Evolutionary conservation across 2,113 vertebrate species (phyloP).

Genomic region (Ochotona princeps): DNA sequence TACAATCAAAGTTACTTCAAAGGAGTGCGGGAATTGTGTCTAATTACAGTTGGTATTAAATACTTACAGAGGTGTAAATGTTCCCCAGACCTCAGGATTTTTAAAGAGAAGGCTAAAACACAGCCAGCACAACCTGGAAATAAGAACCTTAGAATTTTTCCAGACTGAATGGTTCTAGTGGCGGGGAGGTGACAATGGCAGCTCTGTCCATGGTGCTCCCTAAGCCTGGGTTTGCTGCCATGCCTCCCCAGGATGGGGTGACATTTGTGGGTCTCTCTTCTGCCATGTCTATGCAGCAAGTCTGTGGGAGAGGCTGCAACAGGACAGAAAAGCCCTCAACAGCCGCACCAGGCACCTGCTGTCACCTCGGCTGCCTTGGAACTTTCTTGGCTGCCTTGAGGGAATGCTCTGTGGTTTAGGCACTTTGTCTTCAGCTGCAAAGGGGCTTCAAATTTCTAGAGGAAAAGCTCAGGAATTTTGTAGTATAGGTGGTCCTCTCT

Average conservation of each 20-base stretch:
- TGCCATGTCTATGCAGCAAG: not conserved
- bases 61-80: not conserved
- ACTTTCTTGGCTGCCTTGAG: not conserved
- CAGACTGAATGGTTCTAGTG: not conserved
- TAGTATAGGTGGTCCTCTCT: not conserved
- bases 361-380: not conserved
- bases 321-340: not conserved
- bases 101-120: slow-evolving; percentile 29
- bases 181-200: slow-evolving; percentile 9
- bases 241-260: not conserved
- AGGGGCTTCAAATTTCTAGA: slow-evolving; percentile 40
- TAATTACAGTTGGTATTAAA: slow-evolving; percentile 53
- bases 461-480: not conserved
- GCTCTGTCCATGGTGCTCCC: not conserved
- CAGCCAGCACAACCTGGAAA: not conserved
- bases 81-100: not conserved
- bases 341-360: not conserved
- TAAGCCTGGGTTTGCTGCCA: not conserved
- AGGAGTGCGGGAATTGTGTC: not conserved
- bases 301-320: not conserved
- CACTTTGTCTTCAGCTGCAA: not conserved
- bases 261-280: slow-evolving; percentile 17
- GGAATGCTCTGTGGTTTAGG: not conserved
- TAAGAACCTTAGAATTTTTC: not conserved
- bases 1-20: slow-evolving; percentile 52